Evolutionary conservation across 2,797 vertebrate species (phyloP).

Genomic region (Harpagifer antarcticus): DNA sequence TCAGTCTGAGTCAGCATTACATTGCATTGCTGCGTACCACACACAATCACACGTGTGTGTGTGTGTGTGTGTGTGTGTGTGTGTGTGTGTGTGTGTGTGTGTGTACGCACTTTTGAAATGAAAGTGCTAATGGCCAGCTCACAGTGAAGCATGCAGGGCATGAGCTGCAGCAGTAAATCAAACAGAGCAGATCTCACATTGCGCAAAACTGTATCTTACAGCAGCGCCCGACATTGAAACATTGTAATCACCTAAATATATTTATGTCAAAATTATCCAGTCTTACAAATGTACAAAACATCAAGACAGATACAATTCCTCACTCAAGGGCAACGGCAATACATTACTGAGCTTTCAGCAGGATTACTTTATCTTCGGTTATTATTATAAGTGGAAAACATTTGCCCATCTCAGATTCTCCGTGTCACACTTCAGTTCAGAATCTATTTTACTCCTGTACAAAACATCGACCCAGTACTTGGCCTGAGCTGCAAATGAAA

Average conservation of each 20-base stretch:
- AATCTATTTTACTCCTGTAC: not conserved
- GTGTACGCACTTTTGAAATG: not conserved
- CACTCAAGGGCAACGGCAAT: not conserved
- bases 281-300: not conserved
- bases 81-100: constrained; percentile 11
- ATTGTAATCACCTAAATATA: not conserved
- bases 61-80: constrained; percentile 16
- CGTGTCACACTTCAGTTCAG: not conserved
- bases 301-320: not conserved
- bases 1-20: constrained; percentile 76
- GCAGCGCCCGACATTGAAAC: not conserved
- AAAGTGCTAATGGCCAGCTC: constrained; percentile 6
- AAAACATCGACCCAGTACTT: too few relatives aligned
- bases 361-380: not conserved
- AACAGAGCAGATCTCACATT: not conserved
- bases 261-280: not conserved
- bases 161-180: constrained; percentile 17
- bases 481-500: too few relatives aligned
- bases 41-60: constrained; percentile 22
- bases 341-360: not conserved
- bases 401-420: not conserved
- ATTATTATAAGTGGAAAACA: not conserved
- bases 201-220: not conserved
- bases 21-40: constrained; percentile 49
- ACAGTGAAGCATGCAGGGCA: constrained; percentile 9